Conservation (phyloP, 2,113 vertebrate species). For the Cacatua alba region DNA sequence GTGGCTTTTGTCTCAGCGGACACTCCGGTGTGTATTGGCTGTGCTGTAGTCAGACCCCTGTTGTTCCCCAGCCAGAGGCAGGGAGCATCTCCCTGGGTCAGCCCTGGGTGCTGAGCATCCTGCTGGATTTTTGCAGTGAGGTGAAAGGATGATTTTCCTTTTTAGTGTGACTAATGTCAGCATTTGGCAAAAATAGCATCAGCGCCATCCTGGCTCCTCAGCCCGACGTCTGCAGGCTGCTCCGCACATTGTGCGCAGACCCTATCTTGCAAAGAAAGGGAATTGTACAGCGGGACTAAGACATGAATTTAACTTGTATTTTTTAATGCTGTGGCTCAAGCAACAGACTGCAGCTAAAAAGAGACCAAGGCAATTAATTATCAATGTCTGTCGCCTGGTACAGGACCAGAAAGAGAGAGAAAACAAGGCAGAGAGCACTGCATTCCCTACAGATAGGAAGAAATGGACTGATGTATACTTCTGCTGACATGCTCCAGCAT, state of each 20-base stretch:
- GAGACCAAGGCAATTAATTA: not conserved
- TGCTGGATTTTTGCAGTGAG: not conserved
- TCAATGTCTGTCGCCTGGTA: not conserved
- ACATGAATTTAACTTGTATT: not conserved
- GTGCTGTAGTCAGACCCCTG: not conserved
- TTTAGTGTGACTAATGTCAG: not conserved
- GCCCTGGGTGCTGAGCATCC: not conserved
- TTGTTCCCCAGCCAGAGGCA: too few species aligned
- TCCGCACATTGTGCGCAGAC: not conserved
- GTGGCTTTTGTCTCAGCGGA: not conserved
- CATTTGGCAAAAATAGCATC: slow-evolving; percentile 2
- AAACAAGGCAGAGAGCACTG: not conserved
- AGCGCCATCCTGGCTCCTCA: not conserved
- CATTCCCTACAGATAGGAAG: not conserved
- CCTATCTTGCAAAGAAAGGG: not conserved
- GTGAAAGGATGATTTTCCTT: not conserved
- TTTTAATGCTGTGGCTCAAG: not conserved
- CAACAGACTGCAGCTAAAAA: not conserved
- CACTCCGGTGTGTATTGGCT: rapidly evolving
- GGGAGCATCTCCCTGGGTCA: not conserved
- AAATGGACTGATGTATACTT: not conserved
- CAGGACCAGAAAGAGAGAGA: not conserved
- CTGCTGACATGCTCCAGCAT: not conserved
- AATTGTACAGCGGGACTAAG: not conserved
- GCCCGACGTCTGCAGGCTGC: not conserved